Evolutionary conservation across 1,140 invertebrate species (phyloP), one percentile per base, ranked within the genome.

Genomic region (Lordiphosa stackelbergi): DNA sequence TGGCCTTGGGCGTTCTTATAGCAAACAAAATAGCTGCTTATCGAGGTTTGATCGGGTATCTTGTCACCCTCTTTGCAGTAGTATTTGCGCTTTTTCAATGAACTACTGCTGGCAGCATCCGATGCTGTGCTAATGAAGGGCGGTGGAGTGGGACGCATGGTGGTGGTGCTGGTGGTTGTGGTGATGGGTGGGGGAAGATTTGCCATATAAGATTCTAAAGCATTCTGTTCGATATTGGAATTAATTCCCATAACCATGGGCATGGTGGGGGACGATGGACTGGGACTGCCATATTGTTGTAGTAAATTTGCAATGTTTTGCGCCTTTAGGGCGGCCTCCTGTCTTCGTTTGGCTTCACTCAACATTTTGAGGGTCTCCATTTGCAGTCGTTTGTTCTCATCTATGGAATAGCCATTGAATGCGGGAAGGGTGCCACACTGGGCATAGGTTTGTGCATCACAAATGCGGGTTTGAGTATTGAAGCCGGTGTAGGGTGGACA

Each of bases 401-500:
- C 53, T 8, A 87, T 81, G 5, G 78, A 65, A 13, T 84, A 86
- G 2, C 59, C 64, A 45, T 37, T 65, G 1, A 69, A 60, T 2
- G 54, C 41, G 1, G 72, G 73, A 28, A 73, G 13, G 43, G 66
- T 73, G 10, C 70, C 71, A 12, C 89, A 89, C 36, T 68, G 51
- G 3, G 77, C 84, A 52, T 88, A 88, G 1, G 84, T 87, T 4
- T 79, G 59, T 1, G 73, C 72, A 52, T 90, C 89, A 41, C 90
- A 90, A 3, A 88, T 85, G 53, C 86, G 85, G 8, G 81, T 88
- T 22, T 86, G 72, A 37, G 72, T 53, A 57, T 90, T 90, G 48
- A 90, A 90, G 0, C 87, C 89, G 0, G 89, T 90, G 11, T 88
- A 85, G 5, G 77, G 65, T 0, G 90, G 89, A 66, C 90, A 90